phyloP scores from a whole-genome alignment of 2,888 invertebrate genomes.

The Argyresthia goedartella region DNA sequence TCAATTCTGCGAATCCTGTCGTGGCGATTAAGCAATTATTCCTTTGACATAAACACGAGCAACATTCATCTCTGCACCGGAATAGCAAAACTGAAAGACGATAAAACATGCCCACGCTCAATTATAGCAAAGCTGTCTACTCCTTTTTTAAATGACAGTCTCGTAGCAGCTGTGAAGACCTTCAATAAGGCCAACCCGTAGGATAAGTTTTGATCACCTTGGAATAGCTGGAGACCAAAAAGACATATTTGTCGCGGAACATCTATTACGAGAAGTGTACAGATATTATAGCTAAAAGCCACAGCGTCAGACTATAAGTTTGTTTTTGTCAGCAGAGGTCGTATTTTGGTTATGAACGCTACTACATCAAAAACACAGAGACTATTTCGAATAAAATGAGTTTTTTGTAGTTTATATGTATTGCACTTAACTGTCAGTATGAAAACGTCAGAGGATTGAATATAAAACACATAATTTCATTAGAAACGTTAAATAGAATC shows the following conservation, averaged over 20 bases:
- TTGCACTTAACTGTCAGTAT: too few relatives aligned
- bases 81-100: constrained; percentile 8
- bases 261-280: neutral
- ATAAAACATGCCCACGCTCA: neutral
- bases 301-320: too few relatives aligned
- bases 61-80: constrained; percentile 6
- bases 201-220: neutral
- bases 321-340: too few relatives aligned
- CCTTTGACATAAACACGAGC: neutral
- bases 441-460: too few relatives aligned
- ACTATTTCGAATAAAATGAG: too few relatives aligned
- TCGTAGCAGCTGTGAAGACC: neutral
- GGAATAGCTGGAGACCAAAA: neutral
- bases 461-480: too few relatives aligned
- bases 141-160: neutral
- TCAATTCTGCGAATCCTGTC: neutral
- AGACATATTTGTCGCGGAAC: neutral
- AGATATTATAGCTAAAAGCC: too few relatives aligned
- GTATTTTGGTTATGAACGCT: too few relatives aligned
- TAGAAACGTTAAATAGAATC: too few relatives aligned
- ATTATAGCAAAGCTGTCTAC: neutral
- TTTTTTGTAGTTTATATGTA: too few relatives aligned
- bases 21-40: neutral
- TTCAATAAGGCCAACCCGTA: neutral
- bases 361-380: too few relatives aligned